Evolutionary conservation across 2,113 vertebrate species (phyloP).

Genomic region (Heterotilapia buettikoferi): DNA sequence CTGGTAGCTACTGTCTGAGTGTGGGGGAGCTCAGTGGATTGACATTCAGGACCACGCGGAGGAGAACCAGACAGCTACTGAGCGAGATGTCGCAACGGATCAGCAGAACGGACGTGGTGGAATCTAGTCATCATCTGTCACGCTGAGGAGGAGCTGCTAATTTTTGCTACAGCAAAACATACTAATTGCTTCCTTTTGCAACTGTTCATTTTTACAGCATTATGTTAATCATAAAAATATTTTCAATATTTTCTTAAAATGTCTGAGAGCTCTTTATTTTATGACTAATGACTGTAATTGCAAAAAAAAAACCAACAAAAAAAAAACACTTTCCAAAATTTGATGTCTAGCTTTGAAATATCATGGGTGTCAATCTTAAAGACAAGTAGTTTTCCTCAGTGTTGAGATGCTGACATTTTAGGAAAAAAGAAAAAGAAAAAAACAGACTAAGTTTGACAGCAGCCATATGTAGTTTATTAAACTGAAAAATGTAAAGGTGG

Average conservation of each 20-base stretch:
- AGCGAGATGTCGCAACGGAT: constrained; percentile 15
- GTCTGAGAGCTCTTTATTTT: neutral
- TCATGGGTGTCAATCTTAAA: constrained; percentile 25
- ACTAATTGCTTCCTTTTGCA: neutral
- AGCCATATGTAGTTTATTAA: neutral
- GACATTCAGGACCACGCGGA: constrained; percentile 53
- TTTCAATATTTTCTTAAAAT: neutral
- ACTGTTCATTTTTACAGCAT: neutral
- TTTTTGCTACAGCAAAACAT: neutral
- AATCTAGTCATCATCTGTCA: constrained; percentile 16
- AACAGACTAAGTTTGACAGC: neutral
- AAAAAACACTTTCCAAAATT: neutral
- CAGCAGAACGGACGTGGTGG: neutral
- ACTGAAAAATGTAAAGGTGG: neutral
- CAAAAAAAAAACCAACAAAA: neutral
- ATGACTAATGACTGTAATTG: neutral
- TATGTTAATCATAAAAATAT: neutral
- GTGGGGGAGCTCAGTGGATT: constrained; percentile 37
- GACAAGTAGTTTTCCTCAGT: neutral
- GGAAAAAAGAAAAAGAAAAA: neutral
- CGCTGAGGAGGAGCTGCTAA: neutral
- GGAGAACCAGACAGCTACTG: constrained; percentile 45
- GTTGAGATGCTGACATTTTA: constrained; percentile 24
- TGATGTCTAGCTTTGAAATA: constrained; percentile 10
- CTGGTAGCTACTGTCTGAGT: constrained; percentile 45